Percentiles rank a stretch among this genome's conserved stretches.
Conservation (phyloP, 2,113 vertebrate genomes). For the Carassius auratus region DNA sequence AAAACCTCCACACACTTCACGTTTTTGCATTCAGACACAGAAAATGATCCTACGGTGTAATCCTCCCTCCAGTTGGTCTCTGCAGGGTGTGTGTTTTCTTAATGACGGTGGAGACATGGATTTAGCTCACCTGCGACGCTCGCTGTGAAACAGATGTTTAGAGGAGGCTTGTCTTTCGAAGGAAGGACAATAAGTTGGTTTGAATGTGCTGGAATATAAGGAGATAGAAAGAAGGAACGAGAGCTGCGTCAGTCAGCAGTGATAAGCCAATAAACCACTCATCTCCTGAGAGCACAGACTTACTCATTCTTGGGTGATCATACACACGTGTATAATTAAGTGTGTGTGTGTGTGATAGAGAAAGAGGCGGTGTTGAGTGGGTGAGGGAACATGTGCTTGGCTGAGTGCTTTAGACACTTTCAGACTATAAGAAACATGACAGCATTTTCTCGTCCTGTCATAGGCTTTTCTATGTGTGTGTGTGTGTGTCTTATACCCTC, state of each 20-base stretch:
- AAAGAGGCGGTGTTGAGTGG: slow-evolving; percentile 30
- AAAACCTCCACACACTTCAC: not conserved
- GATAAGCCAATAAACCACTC: slow-evolving; percentile 31
- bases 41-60: slow-evolving; percentile 9
- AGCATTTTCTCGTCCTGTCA: slow-evolving; percentile 14
- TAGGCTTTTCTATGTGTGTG: not conserved
- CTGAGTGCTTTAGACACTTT: slow-evolving; percentile 21
- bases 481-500: not conserved
- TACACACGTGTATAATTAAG: slow-evolving; percentile 2
- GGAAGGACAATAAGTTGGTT: slow-evolving; percentile 6
- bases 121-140: slow-evolving; percentile 4
- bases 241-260: slow-evolving; percentile 23
- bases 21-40: not conserved
- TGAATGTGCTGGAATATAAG: not conserved
- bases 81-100: slow-evolving; percentile 27
- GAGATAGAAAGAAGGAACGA: not conserved
- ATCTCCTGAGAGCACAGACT: slow-evolving; percentile 21
- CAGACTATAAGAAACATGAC: slow-evolving; percentile 15
- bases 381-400: slow-evolving; percentile 23
- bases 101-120: not conserved
- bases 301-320: slow-evolving; percentile 18
- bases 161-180: slow-evolving; percentile 31
- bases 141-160: slow-evolving; percentile 18
- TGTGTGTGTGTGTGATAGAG: not conserved
- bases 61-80: slow-evolving; percentile 13